Percentiles rank a stretch among this genome's conserved stretches.
These are phyloP conservation scores for Steinernema hermaphroditum DNA, from an alignment of 2,888 invertebrate species.

Conservation along the genomic window DNA sequence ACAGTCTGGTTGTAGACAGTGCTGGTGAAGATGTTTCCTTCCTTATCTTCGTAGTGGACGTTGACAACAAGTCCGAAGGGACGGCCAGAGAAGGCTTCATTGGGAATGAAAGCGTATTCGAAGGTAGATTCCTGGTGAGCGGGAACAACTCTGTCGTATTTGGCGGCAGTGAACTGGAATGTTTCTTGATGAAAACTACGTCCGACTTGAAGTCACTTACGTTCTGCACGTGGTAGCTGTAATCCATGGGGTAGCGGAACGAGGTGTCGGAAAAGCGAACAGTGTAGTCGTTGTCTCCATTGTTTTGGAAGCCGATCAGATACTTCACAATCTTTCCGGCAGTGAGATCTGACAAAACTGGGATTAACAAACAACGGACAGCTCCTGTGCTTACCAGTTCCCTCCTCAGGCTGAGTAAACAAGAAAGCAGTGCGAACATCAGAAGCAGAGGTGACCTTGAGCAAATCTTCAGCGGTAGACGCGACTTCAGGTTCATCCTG, in stretches of 20 bases:
- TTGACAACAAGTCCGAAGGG: slow-evolving; percentile 89
- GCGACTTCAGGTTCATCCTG: slow-evolving; percentile 49
- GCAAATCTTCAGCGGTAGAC: slow-evolving; percentile 67
- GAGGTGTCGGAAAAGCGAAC: slow-evolving; percentile 93
- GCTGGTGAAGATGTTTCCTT: slow-evolving; percentile 76
- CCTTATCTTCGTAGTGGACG: slow-evolving; percentile 69
- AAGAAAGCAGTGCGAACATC: slow-evolving; percentile 88
- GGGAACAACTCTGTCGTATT: slow-evolving; percentile 84
- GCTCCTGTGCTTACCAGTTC: slow-evolving; percentile 64
- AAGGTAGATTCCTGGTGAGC: slow-evolving; percentile 90
- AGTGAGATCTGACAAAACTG: slow-evolving; percentile 76
- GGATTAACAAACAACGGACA: neutral
- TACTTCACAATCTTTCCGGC: slow-evolving; percentile 91
- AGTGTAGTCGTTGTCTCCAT: slow-evolving; percentile 85
- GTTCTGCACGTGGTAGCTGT: slow-evolving; percentile 95
- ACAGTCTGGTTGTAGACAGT: slow-evolving; percentile 97
- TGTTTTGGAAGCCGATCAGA: slow-evolving; percentile 92
- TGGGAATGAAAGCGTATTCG: slow-evolving; percentile 89
- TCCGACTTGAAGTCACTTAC: slow-evolving; percentile 65
- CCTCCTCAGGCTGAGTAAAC: slow-evolving; percentile 74
- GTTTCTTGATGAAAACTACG: slow-evolving; percentile 9
- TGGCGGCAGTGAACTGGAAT: slow-evolving; percentile 80
- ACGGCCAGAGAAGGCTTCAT: slow-evolving; percentile 92
- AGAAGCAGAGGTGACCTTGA: slow-evolving; percentile 75
- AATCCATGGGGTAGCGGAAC: slow-evolving; percentile 98